These are phyloP conservation scores for Epistrophe eligans DNA, from an alignment of 2,888 invertebrate species.

Conservation along the genomic window DNA sequence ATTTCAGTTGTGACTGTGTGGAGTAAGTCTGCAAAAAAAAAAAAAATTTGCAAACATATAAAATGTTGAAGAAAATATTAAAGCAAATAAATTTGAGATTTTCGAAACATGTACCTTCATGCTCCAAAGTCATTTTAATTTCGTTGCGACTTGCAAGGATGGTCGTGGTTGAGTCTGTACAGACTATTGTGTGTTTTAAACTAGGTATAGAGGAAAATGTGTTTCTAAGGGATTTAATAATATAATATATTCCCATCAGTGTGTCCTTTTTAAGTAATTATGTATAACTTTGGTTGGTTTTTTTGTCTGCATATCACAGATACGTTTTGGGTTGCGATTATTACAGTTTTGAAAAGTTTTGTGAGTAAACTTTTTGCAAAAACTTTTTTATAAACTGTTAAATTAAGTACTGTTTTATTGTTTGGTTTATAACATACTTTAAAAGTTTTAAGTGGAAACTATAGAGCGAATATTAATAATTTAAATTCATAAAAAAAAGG, in stretches of 20 bases:
- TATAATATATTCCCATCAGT: conserved; percentile 28
- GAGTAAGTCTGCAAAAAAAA: background rate
- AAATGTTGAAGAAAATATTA: conserved; percentile 35
- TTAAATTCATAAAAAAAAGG: too few relatives aligned
- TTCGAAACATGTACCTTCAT: conserved; percentile 35
- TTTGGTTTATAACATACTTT: background rate
- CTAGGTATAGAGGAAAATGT: conserved; percentile 1
- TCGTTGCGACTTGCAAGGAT: background rate
- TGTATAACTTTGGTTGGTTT: too few relatives aligned
- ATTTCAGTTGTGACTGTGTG: background rate
- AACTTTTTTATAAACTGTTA: conserved; percentile 3
- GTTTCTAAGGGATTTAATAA: background rate
- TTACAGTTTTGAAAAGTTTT: background rate
- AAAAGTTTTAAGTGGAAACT: background rate
- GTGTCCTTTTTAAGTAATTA: conserved; percentile 16
- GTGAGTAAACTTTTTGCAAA: conserved; percentile 1
- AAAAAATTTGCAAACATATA: conserved; percentile 43
- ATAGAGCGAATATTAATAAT: background rate
- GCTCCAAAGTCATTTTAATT: conserved; percentile 33
- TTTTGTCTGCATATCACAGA: conserved; percentile 5
- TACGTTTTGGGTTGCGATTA: conserved; percentile 17
- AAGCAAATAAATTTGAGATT: conserved; percentile 63
- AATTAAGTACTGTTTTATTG: background rate
- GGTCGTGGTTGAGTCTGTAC: background rate
- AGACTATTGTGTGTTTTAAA: background rate